Evolutionary conservation across 2,113 vertebrate species (phyloP), one percentile per base, ranked within the genome.

Genomic region (Brienomyrus longianalis): DNA sequence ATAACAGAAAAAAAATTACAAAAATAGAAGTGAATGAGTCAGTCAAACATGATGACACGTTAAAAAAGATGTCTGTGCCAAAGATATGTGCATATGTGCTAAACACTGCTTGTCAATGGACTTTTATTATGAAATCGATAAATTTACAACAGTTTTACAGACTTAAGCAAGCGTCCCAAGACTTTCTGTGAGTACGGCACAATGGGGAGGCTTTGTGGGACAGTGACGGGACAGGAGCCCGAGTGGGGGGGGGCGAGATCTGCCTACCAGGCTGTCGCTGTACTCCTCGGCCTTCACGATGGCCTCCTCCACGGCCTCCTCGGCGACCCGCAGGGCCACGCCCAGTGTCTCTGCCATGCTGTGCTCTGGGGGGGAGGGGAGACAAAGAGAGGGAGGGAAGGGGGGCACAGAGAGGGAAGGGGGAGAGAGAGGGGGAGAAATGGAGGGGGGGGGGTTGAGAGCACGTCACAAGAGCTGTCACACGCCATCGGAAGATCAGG

Each of bases 241-340:
- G 21, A 23, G 21, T 21, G 56, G 56, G 54, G 54, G 43, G 90
- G 19, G 51, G 48, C 0, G 59, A 9, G 50, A 54, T 43, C 21
- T 31, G 89, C 94, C 93, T 96, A 99, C 98, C 97, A 99, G 95
- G 92, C 97, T 98, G 94, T 99, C 98, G 89, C 96, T 96, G 90
- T 96, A 97, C 93, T 97, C 97, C 90, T 99, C 98, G 15, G 98
- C 98, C 92, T 99, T 99, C 88, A 95, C 95, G 91, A 99, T 99
- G 21, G 98, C 98, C 94, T 99, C 98, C 93, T 99, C 98, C 90
- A 99, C 97, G 84, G 98, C 98, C 93, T 99, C 98, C 91, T 99
- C 98, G 91, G 98, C 98, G 91, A 99, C 98, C 23, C 97, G 97
- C 54, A 99, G 94, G 87, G 98, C 98, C 3, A 98, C 98, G 87